Conservation (phyloP, 2,797 vertebrate species). For the Danio choprae region DNA sequence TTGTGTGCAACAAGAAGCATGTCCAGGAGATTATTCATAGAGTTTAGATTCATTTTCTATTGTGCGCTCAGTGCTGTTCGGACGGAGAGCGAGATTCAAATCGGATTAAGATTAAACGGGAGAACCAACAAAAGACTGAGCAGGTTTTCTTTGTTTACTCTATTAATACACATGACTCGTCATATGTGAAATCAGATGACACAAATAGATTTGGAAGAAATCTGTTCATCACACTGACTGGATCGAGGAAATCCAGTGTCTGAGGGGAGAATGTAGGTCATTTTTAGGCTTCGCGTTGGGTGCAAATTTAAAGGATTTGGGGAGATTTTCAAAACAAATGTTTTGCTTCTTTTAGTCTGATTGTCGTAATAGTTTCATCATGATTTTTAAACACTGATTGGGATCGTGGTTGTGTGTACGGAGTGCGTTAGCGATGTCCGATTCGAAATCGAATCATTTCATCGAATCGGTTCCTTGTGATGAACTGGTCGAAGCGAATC, state of each 20-base stretch:
- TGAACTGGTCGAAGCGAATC: background rate
- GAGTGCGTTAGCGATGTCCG: background rate
- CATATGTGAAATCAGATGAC: conserved; percentile 35
- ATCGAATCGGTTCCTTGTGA: conserved; percentile 18
- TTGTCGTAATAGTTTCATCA: background rate
- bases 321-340: background rate
- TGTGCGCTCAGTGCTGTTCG: conserved; percentile 51
- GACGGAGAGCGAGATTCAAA: conserved; percentile 69
- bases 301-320: background rate
- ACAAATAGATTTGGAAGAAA: background rate
- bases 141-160: conserved; percentile 72
- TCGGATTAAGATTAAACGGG: conserved; percentile 75
- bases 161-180: conserved; percentile 54
- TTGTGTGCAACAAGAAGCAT: conserved; percentile 33
- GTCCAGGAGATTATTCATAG: background rate
- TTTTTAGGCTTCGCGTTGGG: background rate
- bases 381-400: background rate
- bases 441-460: conserved; percentile 1
- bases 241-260: background rate
- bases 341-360: background rate
- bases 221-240: background rate
- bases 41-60: conserved; percentile 21
- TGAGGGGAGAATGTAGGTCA: conserved; percentile 19
- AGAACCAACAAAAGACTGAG: conserved; percentile 71
- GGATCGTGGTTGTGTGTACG: background rate